Evolutionary conservation across 2,797 vertebrate species (phyloP).

Genomic region (Stomatorhinus walkeri): DNA sequence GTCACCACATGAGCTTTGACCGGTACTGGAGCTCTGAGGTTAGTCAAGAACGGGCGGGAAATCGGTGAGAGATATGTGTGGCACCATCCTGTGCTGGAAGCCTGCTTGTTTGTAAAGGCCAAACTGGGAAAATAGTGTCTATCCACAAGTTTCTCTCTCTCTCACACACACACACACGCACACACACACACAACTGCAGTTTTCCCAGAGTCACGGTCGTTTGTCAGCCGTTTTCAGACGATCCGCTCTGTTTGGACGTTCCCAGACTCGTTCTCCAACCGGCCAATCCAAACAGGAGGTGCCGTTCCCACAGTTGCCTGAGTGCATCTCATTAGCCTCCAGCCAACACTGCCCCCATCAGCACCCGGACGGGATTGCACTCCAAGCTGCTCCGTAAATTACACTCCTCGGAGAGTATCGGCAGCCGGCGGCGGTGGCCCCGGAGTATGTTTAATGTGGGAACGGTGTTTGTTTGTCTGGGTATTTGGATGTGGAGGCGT

Average conservation of each 20-base stretch:
- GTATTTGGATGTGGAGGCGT: background rate
- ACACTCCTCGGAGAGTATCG: background rate
- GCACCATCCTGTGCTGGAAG: conserved; percentile 15
- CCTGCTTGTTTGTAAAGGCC: conserved; percentile 3
- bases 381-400: background rate
- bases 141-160: background rate
- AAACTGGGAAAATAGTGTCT: conserved; percentile 29
- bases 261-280: background rate
- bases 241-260: background rate
- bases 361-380: background rate
- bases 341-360: background rate
- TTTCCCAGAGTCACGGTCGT: background rate
- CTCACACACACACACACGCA: background rate
- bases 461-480: background rate
- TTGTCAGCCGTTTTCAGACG: background rate
- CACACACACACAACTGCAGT: background rate
- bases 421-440: background rate
- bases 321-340: background rate
- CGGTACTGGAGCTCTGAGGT: conserved; percentile 3
- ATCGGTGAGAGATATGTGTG: background rate
- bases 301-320: background rate
- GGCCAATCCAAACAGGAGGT: background rate
- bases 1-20: background rate
- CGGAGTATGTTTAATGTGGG: conserved; percentile 1
- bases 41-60: background rate